phyloP scores from a whole-genome alignment of 35 echinoderm and acorn worm genomes.

The Diadema setosum region DNA sequence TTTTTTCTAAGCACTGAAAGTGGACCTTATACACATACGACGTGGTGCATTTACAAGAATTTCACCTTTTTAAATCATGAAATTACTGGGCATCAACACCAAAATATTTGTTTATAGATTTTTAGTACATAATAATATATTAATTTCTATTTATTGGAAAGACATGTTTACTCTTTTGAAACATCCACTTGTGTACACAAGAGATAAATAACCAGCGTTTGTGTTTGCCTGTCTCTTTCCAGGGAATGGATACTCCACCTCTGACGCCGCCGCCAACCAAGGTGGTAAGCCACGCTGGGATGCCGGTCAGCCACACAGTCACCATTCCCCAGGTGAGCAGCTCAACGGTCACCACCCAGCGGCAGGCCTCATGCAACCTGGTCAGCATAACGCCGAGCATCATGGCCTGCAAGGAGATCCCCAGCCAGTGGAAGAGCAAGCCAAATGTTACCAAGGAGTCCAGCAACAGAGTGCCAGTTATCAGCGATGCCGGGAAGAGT shows the following conservation, averaged over 20 bases:
- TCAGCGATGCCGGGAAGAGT: not conserved
- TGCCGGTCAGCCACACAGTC: conserved; percentile 60
- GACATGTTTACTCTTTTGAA: too few relatives aligned
- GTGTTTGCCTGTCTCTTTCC: not conserved
- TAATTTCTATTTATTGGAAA: too few relatives aligned
- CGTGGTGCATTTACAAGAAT: too few relatives aligned
- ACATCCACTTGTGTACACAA: too few relatives aligned
- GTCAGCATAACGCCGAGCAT: conserved; percentile 88
- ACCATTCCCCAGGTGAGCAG: conserved; percentile 34
- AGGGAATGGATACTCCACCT: conserved; percentile 79
- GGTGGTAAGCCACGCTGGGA: not conserved
- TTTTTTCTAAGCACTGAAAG: too few relatives aligned
- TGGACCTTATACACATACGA: too few relatives aligned
- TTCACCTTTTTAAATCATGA: too few relatives aligned
- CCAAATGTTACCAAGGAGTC: not conserved
- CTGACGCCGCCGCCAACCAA: conserved; percentile 78
- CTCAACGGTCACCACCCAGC: conserved; percentile 56
- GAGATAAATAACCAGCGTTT: not conserved
- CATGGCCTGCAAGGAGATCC: conserved; percentile 68
- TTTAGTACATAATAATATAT: too few relatives aligned
- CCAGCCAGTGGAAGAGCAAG: conserved; percentile 18
- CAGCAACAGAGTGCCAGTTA: not conserved
- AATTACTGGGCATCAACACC: too few relatives aligned
- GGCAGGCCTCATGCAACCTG: conserved; percentile 54
- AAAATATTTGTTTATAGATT: too few relatives aligned